Conservation (phyloP, 2,888 invertebrate genomes). For the Glaucopsyche alexis region DNA sequence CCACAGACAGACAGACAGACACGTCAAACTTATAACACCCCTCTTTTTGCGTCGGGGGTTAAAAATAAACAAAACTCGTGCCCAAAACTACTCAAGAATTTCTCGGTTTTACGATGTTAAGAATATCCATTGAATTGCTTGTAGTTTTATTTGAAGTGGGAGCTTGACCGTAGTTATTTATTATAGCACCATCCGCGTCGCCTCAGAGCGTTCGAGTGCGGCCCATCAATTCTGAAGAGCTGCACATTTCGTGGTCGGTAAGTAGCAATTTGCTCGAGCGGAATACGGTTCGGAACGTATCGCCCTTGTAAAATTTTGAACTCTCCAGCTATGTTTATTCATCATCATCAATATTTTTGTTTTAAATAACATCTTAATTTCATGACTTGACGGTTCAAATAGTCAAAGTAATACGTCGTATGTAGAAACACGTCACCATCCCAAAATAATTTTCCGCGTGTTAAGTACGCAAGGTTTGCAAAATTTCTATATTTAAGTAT, state of each 20-base stretch:
- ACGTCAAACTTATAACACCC: too few relatives aligned
- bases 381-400: too few relatives aligned
- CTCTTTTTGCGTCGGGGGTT: too few relatives aligned
- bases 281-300: not conserved
- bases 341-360: not conserved
- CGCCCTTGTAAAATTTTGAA: not conserved
- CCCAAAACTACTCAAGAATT: not conserved
- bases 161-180: slow-evolving; percentile 11
- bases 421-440: too few relatives aligned
- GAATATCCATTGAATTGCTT: not conserved
- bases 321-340: not conserved
- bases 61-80: too few relatives aligned
- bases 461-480: too few relatives aligned
- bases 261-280: slow-evolving; percentile 42
- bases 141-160: slow-evolving; percentile 5
- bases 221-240: slow-evolving; percentile 82
- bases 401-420: too few relatives aligned
- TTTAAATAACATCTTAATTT: too few relatives aligned
- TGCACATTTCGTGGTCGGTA: slow-evolving; percentile 87
- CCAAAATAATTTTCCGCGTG: too few relatives aligned
- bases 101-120: not conserved
- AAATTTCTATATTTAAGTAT: too few relatives aligned
- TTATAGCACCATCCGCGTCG: slow-evolving; percentile 83
- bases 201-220: slow-evolving; percentile 84
- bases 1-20: too few relatives aligned